Percentiles rank a stretch among this genome's conserved stretches.
These are phyloP conservation scores for Heliocidaris tuberculata DNA, from an alignment of 35 echinoderm and acorn worm genomes.

Conservation along the genomic window DNA sequence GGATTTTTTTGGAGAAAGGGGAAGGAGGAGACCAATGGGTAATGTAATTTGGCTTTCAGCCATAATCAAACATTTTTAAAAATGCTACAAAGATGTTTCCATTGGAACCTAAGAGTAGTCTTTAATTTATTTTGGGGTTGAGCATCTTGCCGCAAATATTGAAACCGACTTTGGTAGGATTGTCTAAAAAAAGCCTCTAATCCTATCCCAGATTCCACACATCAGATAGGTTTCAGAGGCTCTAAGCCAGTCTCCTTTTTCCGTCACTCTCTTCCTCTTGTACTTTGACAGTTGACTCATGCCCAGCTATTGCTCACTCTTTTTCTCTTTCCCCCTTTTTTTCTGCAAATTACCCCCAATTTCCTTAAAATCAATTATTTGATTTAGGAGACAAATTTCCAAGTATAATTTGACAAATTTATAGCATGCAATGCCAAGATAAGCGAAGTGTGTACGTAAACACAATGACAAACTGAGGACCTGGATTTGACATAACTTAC, in stretches of 20 bases:
- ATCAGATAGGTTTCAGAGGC: background rate
- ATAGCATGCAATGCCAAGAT: background rate
- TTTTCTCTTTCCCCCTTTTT: background rate
- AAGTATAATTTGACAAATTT: background rate
- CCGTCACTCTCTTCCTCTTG: background rate
- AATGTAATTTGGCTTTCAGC: no score
- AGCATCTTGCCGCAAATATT: no score
- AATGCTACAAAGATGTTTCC: no score
- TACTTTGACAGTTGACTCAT: background rate
- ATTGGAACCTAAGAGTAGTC: no score
- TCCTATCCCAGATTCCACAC: background rate
- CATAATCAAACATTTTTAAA: no score
- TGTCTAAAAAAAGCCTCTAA: no score
- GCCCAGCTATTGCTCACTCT: background rate
- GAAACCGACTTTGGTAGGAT: no score
- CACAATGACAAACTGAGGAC: no score
- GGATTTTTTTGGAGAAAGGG: no score
- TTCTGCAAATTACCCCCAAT: background rate
- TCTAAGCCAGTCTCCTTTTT: background rate
- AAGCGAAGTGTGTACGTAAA: background rate
- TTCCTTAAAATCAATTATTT: background rate
- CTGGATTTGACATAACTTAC: no score
- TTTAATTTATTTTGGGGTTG: no score
- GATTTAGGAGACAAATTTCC: background rate
- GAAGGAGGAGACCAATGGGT: no score